Percentiles rank a stretch among this genome's conserved stretches.
Evolutionary conservation across 2,113 vertebrate species (phyloP).

Genomic region (Neodon shergylaensis): DNA sequence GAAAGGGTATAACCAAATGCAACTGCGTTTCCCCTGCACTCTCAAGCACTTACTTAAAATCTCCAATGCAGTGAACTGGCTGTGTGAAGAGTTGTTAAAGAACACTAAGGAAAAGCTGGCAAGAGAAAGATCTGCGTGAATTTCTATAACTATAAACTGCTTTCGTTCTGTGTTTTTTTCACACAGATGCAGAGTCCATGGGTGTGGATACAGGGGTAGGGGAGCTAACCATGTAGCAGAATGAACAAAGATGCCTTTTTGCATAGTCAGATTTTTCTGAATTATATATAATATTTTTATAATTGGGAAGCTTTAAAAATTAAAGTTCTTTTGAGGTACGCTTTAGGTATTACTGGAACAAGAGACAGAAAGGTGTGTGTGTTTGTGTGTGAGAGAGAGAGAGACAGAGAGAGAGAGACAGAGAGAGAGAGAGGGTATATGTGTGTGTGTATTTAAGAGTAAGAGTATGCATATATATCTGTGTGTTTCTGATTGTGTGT

Average conservation of each 20-base stretch:
- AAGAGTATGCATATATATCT: background rate
- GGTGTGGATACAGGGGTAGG: background rate
- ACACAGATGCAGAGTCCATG: background rate
- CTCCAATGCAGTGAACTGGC: background rate
- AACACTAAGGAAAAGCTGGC: background rate
- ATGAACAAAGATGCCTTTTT: background rate
- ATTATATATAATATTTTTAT: background rate
- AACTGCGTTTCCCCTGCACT: background rate
- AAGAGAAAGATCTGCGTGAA: background rate
- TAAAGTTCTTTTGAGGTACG: background rate
- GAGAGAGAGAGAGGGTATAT: background rate
- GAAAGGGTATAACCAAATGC: background rate
- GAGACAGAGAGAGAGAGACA: too few relatives aligned
- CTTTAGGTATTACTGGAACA: background rate
- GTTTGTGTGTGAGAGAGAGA: background rate
- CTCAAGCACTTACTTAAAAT: background rate
- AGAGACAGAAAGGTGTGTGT: background rate
- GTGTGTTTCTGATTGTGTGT: background rate
- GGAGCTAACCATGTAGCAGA: background rate
- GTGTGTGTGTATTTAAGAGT: background rate
- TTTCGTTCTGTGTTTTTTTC: background rate
- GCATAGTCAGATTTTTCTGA: background rate
- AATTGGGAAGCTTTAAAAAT: background rate
- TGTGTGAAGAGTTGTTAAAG: background rate
- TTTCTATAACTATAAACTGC: background rate